Evolutionary conservation across 2,888 invertebrate genomes (phyloP), one percentile per base, ranked within the genome.

Genomic region (Diaphora mendica): DNA sequence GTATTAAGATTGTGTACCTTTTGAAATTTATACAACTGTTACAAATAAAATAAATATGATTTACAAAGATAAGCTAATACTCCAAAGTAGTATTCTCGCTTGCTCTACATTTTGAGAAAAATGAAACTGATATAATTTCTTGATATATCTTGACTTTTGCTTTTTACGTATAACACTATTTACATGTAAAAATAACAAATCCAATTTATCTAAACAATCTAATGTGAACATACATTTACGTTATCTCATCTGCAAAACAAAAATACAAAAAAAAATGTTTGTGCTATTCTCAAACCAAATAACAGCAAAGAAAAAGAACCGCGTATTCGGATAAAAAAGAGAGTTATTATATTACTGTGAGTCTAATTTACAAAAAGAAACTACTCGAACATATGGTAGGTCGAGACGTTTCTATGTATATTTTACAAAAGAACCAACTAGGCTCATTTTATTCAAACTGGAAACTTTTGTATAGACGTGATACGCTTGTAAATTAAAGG

Each of bases 361-460:
- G 80, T 77, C 77, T 85, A 85, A 86, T 88, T 85, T 83, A 86
- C 81, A 85, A 87, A 86, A 86, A 75, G 73, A 80, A 87, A 84
- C 79, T 83, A 84, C 79, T 76, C 76, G 70, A 79, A 82, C 87
- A 86, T 83, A 81, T 85, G 86, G 86, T 79, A 80, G 78, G 74
- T 70, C 77, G 82, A 80, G 78, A 75, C 44, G 77, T 55, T 77
- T 79, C 76, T 82, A 77, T 75, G 77, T 79, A 66, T 86, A 85
- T 85, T 85, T 83, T 78, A 85, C 81, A 87, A 87, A 89, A 85
- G 80, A 87, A 88, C 86, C 85, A 71, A 83, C 85, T 80, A 85
- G 79, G 82, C 83, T 82, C 83, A 83, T 89, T 91, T 89, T 90
- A 91, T 90, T 91, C 90, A 90, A 90, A 91, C 86, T 85, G 86